A percentile compares a stretch with the other conserved stretches of the same genome.
phyloP scores from a whole-genome alignment of 2,113 vertebrate genomes.

The Cyanoliseus patagonus region DNA sequence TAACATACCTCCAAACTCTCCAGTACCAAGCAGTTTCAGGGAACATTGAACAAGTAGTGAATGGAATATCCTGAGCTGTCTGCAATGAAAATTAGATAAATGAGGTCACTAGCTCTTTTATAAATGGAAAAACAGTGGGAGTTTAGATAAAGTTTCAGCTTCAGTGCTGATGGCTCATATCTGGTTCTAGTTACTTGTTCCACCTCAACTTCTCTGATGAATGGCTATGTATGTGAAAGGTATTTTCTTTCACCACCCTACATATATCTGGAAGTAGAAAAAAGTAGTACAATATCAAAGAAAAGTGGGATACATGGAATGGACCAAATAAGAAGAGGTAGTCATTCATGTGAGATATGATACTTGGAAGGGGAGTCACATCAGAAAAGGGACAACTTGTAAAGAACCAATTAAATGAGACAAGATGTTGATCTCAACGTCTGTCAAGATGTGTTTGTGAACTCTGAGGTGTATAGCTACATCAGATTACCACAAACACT shows the following conservation, averaged over 20 bases:
- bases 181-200: background rate
- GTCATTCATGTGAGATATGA: too few species aligned
- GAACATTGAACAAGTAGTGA: background rate
- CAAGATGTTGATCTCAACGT: too few species aligned
- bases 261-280: background rate
- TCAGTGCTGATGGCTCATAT: background rate
- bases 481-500: too few species aligned
- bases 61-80: background rate
- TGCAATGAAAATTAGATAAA: background rate
- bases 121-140: background rate
- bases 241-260: background rate
- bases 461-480: too few species aligned
- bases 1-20: background rate
- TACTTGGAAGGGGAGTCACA: too few species aligned
- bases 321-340: too few species aligned
- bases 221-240: background rate
- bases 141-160: background rate
- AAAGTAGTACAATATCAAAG: background rate
- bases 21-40: background rate
- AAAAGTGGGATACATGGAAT: too few species aligned
- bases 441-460: too few species aligned
- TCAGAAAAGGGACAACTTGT: too few species aligned
- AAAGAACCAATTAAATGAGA: too few species aligned
- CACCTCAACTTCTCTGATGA: background rate
- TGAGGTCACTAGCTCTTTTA: background rate